These are phyloP conservation scores for Dromaius novaehollandiae DNA, from an alignment of 2,113 vertebrate genomes.

Conservation along the genomic window DNA sequence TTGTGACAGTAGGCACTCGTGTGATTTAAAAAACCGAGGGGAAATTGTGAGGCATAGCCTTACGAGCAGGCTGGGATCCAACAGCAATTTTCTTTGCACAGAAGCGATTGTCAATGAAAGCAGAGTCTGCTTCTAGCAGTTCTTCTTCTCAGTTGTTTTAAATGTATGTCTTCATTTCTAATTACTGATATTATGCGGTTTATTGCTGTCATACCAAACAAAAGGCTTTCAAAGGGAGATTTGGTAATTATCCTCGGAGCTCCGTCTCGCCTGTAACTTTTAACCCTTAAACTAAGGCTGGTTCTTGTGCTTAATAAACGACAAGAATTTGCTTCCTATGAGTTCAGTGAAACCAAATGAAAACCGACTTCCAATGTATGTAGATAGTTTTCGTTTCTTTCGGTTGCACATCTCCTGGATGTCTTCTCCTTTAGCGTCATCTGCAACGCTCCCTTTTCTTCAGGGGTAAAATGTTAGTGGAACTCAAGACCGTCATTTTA, in stretches of 20 bases:
- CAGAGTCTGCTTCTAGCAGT: not conserved
- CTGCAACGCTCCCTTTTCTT: not conserved
- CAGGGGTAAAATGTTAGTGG: not conserved
- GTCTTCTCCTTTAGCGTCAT: not conserved
- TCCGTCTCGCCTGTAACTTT: not conserved
- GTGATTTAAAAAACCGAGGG: not conserved
- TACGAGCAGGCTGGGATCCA: not conserved
- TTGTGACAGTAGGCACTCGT: not conserved
- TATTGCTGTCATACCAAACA: not conserved
- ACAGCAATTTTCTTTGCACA: not conserved
- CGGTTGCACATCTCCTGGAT: not conserved
- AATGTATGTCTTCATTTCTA: not conserved
- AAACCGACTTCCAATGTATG: not conserved
- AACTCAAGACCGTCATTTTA: not conserved
- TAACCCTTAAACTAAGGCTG: not conserved
- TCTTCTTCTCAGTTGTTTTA: not conserved
- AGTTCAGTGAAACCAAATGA: not conserved
- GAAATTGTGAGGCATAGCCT: not conserved
- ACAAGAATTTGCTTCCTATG: not conserved
- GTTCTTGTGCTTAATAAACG: not conserved
- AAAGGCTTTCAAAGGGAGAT: not conserved
- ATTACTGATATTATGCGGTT: not conserved
- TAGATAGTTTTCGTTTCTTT: not conserved
- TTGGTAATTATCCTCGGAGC: not conserved
- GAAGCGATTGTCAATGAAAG: not conserved